Evolutionary conservation across 2,888 invertebrate genomes (phyloP), one percentile per base, ranked within the genome.

Genomic region (Leptura quadrifasciata): DNA sequence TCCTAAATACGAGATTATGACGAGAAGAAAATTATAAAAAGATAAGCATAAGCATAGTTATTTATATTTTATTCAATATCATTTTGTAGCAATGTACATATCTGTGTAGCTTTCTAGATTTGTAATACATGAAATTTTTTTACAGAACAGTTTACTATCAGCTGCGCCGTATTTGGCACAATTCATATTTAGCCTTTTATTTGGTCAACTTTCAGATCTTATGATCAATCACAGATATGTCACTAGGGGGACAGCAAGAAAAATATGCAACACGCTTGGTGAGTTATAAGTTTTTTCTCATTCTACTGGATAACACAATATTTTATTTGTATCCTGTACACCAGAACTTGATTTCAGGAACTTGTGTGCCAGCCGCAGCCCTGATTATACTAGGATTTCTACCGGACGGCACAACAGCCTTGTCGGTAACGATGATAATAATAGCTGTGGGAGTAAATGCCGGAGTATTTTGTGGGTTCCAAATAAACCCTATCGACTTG

Each of bases 401-500:
- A 54, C 81, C 82, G 12, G 75, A 81, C 17, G 75, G 78, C 24
- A 77, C 80, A 17, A 75, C 75, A 12, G 69, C 60, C 15, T 81
- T 93, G 8, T 94, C 95, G 0, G 93, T 95, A 2, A 88, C 89
- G 0, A 89, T 96, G 58, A 89, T 96, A 0, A 92, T 94, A 0
- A 84, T 94, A 21, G 94, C 96, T 0, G 94, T 96, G 0, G 94
- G 95, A 0, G 91, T 94, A 2, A 95, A 96, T 83, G 93, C 95
- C 0, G 93, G 94, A 0, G 93, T 94, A 70, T 95, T 94, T 82
- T 93, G 94, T 60, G 96, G 96, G 1, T 95, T 93, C 86, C 92
- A 93, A 91, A 91, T 93, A 18, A 96, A 96, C 80, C 96, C 96
- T 85, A 94, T 97, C 79, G 96, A 97, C 89, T 90, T 97, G 69